Percentiles rank a stretch among this genome's conserved stretches.
These are phyloP conservation scores for Todiramphus chloris DNA, from an alignment of 2,113 vertebrate genomes.

Conservation along the genomic window DNA sequence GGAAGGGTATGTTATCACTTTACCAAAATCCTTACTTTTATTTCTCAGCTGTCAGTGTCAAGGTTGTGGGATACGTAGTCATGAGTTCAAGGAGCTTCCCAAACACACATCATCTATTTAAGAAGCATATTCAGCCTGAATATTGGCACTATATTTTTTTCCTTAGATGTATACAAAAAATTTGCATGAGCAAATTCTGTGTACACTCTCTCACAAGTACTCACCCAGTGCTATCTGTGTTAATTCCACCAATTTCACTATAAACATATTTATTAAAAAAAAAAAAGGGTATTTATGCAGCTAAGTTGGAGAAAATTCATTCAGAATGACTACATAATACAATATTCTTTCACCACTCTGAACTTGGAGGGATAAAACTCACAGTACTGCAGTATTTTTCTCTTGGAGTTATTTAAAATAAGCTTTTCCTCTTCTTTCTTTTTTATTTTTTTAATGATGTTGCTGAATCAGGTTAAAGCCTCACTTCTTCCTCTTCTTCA, in stretches of 20 bases:
- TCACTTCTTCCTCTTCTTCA: neutral
- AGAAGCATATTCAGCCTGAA: neutral
- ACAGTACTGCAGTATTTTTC: neutral
- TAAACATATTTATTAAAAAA: neutral
- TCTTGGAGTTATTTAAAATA: neutral
- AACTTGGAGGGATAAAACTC: neutral
- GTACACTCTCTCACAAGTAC: neutral
- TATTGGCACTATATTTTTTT: neutral
- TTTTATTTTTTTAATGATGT: neutral
- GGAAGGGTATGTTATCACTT: neutral
- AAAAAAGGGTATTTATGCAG: neutral
- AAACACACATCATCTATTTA: neutral
- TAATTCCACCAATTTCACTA: neutral
- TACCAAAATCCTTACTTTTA: neutral
- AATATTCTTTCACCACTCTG: neutral
- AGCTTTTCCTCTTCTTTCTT: neutral
- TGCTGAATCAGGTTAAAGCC: neutral
- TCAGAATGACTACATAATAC: neutral
- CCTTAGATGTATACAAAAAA: neutral
- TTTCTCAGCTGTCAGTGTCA: neutral
- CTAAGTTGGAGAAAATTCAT: neutral
- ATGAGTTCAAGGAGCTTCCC: neutral
- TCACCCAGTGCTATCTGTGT: neutral
- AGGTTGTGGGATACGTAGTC: neutral
- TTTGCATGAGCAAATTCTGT: neutral